phyloP scores from a whole-genome alignment of 92 coral and sea anemone genomes.

The Ricordea florida region DNA sequence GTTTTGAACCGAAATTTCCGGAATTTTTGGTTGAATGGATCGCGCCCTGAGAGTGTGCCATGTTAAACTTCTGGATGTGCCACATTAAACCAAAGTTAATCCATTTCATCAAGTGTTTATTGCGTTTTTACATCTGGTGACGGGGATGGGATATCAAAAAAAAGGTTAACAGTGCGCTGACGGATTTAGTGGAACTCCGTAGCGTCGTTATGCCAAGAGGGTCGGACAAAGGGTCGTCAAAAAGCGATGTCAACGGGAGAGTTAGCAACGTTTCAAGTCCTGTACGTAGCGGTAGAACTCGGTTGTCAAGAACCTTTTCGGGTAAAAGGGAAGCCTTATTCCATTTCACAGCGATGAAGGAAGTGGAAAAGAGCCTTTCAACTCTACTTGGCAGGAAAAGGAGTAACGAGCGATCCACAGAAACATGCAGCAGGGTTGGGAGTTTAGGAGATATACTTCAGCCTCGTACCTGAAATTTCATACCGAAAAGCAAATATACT shows the following conservation, averaged over 20 bases:
- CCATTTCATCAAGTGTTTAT: too few relatives aligned
- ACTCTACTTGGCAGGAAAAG: slow-evolving; percentile 21
- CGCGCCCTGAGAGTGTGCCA: too few relatives aligned
- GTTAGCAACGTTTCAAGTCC: background rate
- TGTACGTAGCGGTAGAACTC: slow-evolving; percentile 12
- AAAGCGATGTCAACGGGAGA: background rate
- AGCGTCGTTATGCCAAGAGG: slow-evolving; percentile 4
- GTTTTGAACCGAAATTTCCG: too few relatives aligned
- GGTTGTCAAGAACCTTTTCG: background rate
- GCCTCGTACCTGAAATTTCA: slow-evolving; percentile 42
- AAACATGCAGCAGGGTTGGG: slow-evolving; percentile 24
- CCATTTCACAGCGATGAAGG: slow-evolving; percentile 31
- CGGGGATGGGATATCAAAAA: slow-evolving; percentile 24
- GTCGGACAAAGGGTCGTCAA: background rate
- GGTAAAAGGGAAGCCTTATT: slow-evolving; percentile 22
- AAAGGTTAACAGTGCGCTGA: background rate
- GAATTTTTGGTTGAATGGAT: too few relatives aligned
- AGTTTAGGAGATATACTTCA: slow-evolving; percentile 47
- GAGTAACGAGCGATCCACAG: slow-evolving; percentile 24
- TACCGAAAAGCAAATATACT: slow-evolving; percentile 49
- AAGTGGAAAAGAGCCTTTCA: slow-evolving; percentile 48
- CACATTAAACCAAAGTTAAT: too few relatives aligned
- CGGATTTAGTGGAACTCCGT: background rate
- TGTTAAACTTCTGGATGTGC: too few relatives aligned
- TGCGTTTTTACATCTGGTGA: slow-evolving; percentile 27